Base-by-base conservation (phyloP, 2,888 invertebrate genomes). In the Perizoma affinitatum region DNA sequence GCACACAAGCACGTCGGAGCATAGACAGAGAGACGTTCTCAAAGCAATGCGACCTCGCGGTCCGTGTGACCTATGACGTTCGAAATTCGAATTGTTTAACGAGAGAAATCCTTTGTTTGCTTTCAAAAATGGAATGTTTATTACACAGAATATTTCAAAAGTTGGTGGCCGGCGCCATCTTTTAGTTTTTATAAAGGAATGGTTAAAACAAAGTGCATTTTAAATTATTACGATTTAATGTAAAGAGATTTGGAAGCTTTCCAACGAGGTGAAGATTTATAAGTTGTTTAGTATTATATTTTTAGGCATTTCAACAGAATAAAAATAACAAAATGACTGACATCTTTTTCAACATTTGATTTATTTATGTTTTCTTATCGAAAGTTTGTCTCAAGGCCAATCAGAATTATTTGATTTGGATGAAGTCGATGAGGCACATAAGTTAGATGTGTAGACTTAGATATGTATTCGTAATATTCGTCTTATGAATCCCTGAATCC, bases 1-100 rank as follows among this genome's bases (percentile, higher is more conserved):
- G 79, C 75, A 75, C 75, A 78, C 73, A 74, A 74, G 79, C 80
- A 79, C 73, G 79, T 74, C 75, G 76, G 74, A 71, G 74, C 74
- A 84, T 79, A 85, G 82, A 86, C 85, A 86, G 79, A 75, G 76
- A 81, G 82, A 82, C 80, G 84, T 86, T 86, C 84, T 83, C 81
- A 83, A 82, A 84, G 83, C 83, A 80, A 80, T 71, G 76, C 82
- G 83, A 84, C 82, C 81, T 82, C 83, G 79, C 77, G 73, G 74
- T 72, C 79, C 79, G 75, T 85, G 82, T 81, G 83, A 84, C 83
- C 81, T 76, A 78, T 78, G 74, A 79, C 79, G 83, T 84, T 83
- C 79, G 76, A 83, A 80, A 80, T 82, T 79, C 75, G 75, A 84
- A 82, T 83, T 79, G 79, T 80, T 79, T 80, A 74, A 80, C 73